Evolutionary conservation across 2,113 vertebrate genomes (phyloP), one percentile per base, ranked within the genome.

Genomic region (Caranx ignobilis): DNA sequence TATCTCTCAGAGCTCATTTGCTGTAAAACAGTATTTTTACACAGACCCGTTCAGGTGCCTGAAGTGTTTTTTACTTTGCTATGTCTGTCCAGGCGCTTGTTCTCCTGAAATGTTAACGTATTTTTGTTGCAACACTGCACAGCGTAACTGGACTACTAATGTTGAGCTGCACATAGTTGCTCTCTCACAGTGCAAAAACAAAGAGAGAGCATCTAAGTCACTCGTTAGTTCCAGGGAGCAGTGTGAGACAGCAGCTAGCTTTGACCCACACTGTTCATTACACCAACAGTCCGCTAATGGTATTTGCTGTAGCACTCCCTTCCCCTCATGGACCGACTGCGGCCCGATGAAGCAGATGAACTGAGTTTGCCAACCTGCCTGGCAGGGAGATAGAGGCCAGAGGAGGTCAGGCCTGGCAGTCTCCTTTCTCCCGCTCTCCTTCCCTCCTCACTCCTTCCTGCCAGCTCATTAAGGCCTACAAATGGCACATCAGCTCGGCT

Each of bases 391-490:
- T 5, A 4, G 83, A 75, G 91, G 90, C 86, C 87, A 89, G 70
- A 76, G 72, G 87, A 92, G 90, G 92, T 92, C 89, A 92, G 84
- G 82, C 76, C 83, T 88, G 89, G 88, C 88, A 89, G 86, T 79
- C 84, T 80, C 61, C 64, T 79, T 57, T 79, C 77, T 83, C 63
- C 71, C 34, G 39, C 85, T 86, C 77, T 77, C 77, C 85, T 81
- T 89, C 88, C 69, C 81, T 82, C 85, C 84, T 87, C 88, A 73
- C 88, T 82, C 83, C 48, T 90, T 94, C 93, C 93, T 94, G 94
- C 95, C 94, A 96, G 93, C 96, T 97, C 96, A 97, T 97, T 97
- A 96, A 88, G 95, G 93, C 96, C 95, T 95, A 96, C 96, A 97
- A 96, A 97, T 97, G 95, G 94, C 95, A 95, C 96, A 93, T 94